Base-by-base conservation (phyloP, 1,140 invertebrate genomes). In the Drosophila biarmipes region DNA sequence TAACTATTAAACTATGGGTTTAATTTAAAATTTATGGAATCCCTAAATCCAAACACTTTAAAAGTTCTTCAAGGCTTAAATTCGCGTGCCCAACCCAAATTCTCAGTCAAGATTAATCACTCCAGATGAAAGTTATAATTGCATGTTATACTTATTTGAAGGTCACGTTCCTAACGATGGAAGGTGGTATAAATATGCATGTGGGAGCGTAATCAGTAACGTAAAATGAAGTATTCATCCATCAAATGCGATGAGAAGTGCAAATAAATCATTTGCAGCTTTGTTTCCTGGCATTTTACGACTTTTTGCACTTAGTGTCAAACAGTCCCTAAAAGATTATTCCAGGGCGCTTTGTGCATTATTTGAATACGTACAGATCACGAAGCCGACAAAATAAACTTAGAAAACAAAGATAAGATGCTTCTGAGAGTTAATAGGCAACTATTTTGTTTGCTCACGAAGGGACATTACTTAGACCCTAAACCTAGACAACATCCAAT, bases 401-500 rank as follows among this genome's bases (percentile, higher is more conserved):
- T 3, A 17, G 15, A 55, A 11, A 42, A 17, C 14, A 12, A 27
- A 17, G 8, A 0, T 53, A n/a, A 19, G 17, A 40, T n/a, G 21
- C 15, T 15, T 24, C n/a, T n/a, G n/a, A n/a, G 1, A 12, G 38
- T 43, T 43, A 37, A 34, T 21, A 2, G 17, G 15, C 52, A n/a
- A 37, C 19, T 24, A 38, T 27, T 54, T 54, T 12, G 14, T 17
- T 21, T 21, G 17, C 5, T 15, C 34, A 6, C n/a, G n/a, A n/a
- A n/a, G n/a, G n/a, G n/a, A n/a, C n/a, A n/a, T n/a, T n/a, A n/a
- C n/a, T n/a, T n/a, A n/a, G n/a, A n/a, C n/a, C n/a, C n/a, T n/a
- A 27, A 48, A 48, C 12, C 34, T n/a, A 11, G 46, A 10, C 2
- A 49, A 8, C 27, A 34, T 51, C 17, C 40, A 68, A 68, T 68